These are phyloP conservation scores for Smithornis capensis DNA, from an alignment of 2,113 vertebrate species.

Conservation along the genomic window DNA sequence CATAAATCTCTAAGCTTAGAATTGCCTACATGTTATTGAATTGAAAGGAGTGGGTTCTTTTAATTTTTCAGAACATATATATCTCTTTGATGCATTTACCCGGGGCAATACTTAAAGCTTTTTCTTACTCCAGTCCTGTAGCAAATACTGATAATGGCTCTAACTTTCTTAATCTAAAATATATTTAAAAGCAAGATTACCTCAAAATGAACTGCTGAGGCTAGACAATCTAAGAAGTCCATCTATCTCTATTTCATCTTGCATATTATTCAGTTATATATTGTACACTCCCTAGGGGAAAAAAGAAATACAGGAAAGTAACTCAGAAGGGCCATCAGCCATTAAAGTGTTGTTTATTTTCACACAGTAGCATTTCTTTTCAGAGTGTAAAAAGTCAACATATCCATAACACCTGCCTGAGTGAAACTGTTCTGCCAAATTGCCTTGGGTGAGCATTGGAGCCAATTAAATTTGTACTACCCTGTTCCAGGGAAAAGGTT, in stretches of 20 bases:
- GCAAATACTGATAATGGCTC: neutral
- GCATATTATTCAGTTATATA: neutral
- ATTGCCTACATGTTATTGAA: neutral
- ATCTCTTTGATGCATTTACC: neutral
- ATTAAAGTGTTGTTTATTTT: neutral
- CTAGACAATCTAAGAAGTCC: slow-evolving; percentile 33
- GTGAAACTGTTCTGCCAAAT: neutral
- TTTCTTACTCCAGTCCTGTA: neutral
- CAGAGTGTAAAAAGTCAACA: neutral
- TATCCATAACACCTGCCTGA: neutral
- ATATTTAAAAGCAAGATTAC: slow-evolving; percentile 6
- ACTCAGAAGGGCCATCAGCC: neutral
- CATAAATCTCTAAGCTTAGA: neutral
- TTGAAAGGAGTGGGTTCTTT: neutral
- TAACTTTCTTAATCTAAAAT: neutral
- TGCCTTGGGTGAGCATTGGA: neutral
- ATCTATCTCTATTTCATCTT: slow-evolving; percentile 27
- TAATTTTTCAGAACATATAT: neutral
- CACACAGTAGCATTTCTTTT: neutral
- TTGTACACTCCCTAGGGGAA: neutral
- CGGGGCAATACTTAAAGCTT: neutral
- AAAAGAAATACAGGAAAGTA: neutral
- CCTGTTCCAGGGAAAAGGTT: slow-evolving; percentile 32
- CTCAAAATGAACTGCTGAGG: slow-evolving; percentile 6
- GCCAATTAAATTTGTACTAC: neutral